phyloP scores from a whole-genome alignment of 1,140 invertebrate genomes.

The Papilio xuthus region DNA sequence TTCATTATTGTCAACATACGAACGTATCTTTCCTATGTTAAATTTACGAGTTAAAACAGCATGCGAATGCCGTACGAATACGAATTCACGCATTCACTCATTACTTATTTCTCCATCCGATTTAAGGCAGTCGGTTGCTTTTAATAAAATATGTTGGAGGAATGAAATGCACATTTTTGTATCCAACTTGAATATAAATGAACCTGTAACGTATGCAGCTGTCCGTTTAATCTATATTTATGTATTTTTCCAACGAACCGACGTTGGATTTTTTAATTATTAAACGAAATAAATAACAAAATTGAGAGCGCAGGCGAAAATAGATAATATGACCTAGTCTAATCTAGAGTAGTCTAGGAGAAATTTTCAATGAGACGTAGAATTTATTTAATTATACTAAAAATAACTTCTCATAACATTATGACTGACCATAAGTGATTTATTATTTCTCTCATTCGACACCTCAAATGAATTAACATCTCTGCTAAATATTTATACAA shows the following conservation, averaged over 20 bases:
- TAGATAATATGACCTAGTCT: background rate
- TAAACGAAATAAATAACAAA: constrained; percentile 17
- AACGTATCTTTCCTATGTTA: constrained; percentile 10
- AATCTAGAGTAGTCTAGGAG: background rate
- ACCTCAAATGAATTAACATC: no score
- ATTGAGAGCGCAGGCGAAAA: background rate
- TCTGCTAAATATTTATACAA: no score
- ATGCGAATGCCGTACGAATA: constrained; percentile 16
- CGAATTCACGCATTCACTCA: background rate
- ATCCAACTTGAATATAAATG: constrained; percentile 7
- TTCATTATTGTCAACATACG: constrained; percentile 11
- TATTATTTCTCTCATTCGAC: no score
- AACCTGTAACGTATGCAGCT: constrained; percentile 5
- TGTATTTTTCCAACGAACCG: background rate
- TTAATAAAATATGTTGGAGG: constrained; percentile 13
- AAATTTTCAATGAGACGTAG: background rate
- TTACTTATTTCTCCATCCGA: constrained; percentile 8
- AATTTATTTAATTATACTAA: background rate
- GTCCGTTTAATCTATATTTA: constrained; percentile 7
- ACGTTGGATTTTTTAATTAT: background rate
- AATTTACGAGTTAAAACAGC: constrained; percentile 16
- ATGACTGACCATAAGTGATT: no score
- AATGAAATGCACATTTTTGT: constrained; percentile 21
- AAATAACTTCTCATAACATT: no score
- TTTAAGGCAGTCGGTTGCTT: constrained; percentile 10